Evolutionary conservation across 2,888 invertebrate genomes (phyloP).

Genomic region (Spialia ferax): DNA sequence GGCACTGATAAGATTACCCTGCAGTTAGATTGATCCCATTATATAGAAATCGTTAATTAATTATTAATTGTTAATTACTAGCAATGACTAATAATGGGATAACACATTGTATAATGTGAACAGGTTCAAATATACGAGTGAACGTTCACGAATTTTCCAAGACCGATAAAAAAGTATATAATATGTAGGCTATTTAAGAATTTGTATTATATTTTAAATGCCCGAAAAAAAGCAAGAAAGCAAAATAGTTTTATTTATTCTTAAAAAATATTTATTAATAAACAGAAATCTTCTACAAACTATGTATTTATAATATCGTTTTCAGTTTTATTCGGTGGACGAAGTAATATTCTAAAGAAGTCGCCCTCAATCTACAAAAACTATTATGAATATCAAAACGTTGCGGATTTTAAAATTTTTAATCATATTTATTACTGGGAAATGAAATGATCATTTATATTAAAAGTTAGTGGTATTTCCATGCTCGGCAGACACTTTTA

Average conservation of each 20-base stretch:
- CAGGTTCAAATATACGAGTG: too few relatives aligned
- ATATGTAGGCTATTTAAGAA: too few relatives aligned
- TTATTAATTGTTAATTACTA: background rate
- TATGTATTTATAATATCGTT: background rate
- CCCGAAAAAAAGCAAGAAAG: too few relatives aligned
- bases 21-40: background rate
- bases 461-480: slow-evolving; percentile 66
- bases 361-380: background rate
- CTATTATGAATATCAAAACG: background rate
- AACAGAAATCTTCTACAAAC: background rate
- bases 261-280: background rate
- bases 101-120: too few relatives aligned
- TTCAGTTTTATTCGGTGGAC: slow-evolving; percentile 18
- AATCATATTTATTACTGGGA: slow-evolving; percentile 2
- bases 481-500: slow-evolving; percentile 53
- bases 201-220: too few relatives aligned
- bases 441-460: slow-evolving; percentile 13
- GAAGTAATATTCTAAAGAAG: background rate
- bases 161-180: too few relatives aligned
- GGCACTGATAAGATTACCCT: slow-evolving; percentile 28
- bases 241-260: background rate
- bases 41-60: background rate
- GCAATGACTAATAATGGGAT: background rate
- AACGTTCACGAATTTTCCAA: background rate
- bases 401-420: background rate